Conservation (phyloP, 2,888 invertebrate genomes). For the Steinernema hermaphroditum region DNA sequence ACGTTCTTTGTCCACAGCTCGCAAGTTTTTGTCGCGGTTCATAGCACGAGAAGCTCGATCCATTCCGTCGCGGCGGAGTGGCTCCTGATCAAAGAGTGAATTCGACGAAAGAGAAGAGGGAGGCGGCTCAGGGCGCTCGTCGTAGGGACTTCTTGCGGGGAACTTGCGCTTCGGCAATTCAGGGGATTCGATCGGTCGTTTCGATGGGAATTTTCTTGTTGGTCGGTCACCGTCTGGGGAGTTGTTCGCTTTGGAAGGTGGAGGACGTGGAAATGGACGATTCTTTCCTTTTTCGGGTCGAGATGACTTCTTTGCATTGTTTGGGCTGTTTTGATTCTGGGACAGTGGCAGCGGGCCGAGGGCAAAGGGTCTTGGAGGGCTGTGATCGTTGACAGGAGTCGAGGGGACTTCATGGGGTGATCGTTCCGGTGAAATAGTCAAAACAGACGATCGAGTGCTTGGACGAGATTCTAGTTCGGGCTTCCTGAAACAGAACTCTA, state of each 20-base stretch:
- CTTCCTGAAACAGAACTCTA: background rate
- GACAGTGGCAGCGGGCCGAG: background rate
- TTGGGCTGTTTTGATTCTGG: background rate
- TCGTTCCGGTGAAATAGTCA: slow-evolving; percentile 9
- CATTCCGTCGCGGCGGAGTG: background rate
- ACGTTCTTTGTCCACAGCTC: background rate
- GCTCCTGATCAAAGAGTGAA: slow-evolving; percentile 1
- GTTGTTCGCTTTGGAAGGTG: background rate
- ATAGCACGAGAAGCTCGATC: background rate
- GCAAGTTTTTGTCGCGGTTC: slow-evolving; percentile 7
- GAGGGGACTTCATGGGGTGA: slow-evolving; percentile 16
- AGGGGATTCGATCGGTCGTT: background rate
- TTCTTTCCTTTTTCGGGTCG: background rate
- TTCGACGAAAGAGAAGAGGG: background rate
- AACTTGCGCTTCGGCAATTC: background rate
- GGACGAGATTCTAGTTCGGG: background rate
- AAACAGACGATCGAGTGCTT: background rate
- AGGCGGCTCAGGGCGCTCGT: background rate
- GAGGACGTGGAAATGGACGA: background rate
- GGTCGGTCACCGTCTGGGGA: background rate
- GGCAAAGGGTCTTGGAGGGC: background rate
- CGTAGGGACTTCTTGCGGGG: background rate
- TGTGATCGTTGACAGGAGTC: background rate
- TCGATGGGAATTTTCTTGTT: background rate
- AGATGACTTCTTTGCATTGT: background rate